Percentiles rank a stretch among this genome's conserved stretches.
Conservation (phyloP, 2,797 vertebrate species). For the Neosalanx taihuensis region DNA sequence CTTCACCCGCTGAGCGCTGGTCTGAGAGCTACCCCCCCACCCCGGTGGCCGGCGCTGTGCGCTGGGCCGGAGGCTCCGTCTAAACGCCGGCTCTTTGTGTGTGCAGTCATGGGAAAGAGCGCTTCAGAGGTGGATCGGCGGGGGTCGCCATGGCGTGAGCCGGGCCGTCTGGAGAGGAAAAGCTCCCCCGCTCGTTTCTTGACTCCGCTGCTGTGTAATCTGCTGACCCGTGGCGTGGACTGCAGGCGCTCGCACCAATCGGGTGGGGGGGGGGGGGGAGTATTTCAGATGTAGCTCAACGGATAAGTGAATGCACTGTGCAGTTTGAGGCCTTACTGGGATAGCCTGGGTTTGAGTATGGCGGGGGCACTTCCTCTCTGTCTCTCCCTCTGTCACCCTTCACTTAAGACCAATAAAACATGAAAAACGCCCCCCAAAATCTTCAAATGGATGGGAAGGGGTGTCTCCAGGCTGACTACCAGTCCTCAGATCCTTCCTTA, state of each 20-base stretch:
- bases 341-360: not conserved
- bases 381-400: too few relatives aligned
- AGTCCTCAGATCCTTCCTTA: not conserved
- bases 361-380: too few relatives aligned
- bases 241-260: conserved; percentile 57
- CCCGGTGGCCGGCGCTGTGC: conserved; percentile 58
- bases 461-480: conserved; percentile 36
- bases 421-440: too few relatives aligned
- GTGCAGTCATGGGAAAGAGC: conserved; percentile 68
- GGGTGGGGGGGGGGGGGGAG: conserved; percentile 64
- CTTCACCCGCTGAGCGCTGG: conserved; percentile 35
- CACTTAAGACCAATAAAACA: too few relatives aligned
- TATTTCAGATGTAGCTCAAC: conserved; percentile 6
- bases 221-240: conserved; percentile 63
- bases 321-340: not conserved
- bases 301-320: too few relatives aligned
- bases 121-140: conserved; percentile 67
- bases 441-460: too few relatives aligned
- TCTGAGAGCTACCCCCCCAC: conserved; percentile 49
- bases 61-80: conserved; percentile 53
- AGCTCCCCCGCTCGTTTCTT: conserved; percentile 55
- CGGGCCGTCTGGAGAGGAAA: conserved; percentile 50
- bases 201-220: conserved; percentile 66
- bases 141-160: conserved; percentile 49
- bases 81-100: conserved; percentile 61